phyloP scores from a whole-genome alignment of 1,140 invertebrate species.

The Lanistes nyassanus region DNA sequence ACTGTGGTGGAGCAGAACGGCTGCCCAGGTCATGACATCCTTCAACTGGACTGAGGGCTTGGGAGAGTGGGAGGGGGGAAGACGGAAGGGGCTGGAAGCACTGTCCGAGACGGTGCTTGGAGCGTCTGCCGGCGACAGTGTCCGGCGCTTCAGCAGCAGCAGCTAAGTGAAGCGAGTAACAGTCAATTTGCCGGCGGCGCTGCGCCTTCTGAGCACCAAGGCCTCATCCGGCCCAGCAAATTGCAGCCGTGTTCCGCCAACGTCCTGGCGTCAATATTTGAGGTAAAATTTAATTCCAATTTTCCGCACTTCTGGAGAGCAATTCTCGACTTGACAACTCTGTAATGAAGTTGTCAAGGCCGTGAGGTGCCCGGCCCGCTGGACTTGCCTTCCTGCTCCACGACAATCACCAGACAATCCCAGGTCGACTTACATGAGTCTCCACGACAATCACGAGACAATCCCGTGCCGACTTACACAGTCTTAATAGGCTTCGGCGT shows the following conservation, averaged over 20 bases:
- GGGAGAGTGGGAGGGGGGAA: no score
- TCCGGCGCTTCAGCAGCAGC: not conserved
- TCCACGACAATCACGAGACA: conserved; percentile 2
- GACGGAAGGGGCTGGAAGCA: no score
- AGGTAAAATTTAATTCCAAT: conserved; percentile 35
- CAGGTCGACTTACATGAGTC: conserved; percentile 14
- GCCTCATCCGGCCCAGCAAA: conserved; percentile 14
- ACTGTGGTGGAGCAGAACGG: no score
- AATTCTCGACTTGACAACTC: conserved; percentile 34
- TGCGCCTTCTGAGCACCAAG: conserved; percentile 14
- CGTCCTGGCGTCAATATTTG: conserved; percentile 29
- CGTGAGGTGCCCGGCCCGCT: conserved; percentile 18
- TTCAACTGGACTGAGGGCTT: no score
- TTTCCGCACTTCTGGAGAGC: conserved; percentile 33
- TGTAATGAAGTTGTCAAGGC: conserved; percentile 33
- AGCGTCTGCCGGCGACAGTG: no score
- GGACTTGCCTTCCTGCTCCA: not conserved
- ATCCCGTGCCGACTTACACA: conserved; percentile 13
- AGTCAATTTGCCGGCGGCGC: conserved; percentile 26
- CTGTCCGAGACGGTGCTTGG: no score
- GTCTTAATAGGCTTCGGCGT: not conserved
- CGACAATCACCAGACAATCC: conserved; percentile 14
- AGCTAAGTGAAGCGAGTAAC: conserved; percentile 23
- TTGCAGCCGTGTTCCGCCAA: conserved; percentile 24
- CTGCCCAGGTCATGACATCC: no score